Evolutionary conservation across 2,888 invertebrate species (phyloP).

Genomic region (Drosophila stalkeri): DNA sequence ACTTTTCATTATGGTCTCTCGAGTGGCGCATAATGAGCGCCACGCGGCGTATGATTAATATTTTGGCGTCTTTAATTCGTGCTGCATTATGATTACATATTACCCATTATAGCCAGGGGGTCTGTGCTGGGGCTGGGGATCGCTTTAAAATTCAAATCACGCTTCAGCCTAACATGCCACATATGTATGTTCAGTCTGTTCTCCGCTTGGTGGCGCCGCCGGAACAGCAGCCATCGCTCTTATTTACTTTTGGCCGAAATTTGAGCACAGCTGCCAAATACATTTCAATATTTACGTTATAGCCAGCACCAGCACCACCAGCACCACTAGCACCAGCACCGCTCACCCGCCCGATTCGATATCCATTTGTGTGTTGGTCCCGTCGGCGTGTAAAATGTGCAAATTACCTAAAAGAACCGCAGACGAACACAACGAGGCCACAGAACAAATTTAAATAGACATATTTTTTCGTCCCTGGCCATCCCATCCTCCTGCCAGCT

Average conservation of each 20-base stretch:
- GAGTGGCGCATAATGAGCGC: conserved; percentile 79
- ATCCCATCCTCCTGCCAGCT: conserved; percentile 15
- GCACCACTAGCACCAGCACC: conserved; percentile 6
- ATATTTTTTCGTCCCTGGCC: conserved; percentile 72
- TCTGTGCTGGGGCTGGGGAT: conserved; percentile 3
- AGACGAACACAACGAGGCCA: conserved; percentile 82
- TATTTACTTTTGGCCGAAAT: conserved; percentile 77
- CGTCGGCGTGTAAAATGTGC: conserved; percentile 81
- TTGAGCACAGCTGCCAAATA: conserved; percentile 79
- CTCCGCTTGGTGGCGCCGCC: conserved; percentile 31
- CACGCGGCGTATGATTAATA: conserved; percentile 81
- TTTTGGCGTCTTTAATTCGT: conserved; percentile 71
- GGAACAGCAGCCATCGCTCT: conserved; percentile 56
- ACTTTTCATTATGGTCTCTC: conserved; percentile 70
- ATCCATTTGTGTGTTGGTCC: conserved; percentile 41
- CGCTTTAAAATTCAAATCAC: conserved; percentile 78
- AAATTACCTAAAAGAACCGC: conserved; percentile 82
- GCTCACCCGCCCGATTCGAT: conserved; percentile 28
- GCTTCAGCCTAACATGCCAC: conserved; percentile 52
- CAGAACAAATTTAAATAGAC: conserved; percentile 81
- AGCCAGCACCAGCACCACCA: conserved; percentile 24
- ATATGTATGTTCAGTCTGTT: conserved; percentile 52
- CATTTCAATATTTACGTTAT: conserved; percentile 81
- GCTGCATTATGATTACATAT: conserved; percentile 78
- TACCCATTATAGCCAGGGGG: conserved; percentile 58